These are phyloP conservation scores for Microcebus griseorufus DNA, from an alignment of 2,113 vertebrate species.

Conservation along the genomic window DNA sequence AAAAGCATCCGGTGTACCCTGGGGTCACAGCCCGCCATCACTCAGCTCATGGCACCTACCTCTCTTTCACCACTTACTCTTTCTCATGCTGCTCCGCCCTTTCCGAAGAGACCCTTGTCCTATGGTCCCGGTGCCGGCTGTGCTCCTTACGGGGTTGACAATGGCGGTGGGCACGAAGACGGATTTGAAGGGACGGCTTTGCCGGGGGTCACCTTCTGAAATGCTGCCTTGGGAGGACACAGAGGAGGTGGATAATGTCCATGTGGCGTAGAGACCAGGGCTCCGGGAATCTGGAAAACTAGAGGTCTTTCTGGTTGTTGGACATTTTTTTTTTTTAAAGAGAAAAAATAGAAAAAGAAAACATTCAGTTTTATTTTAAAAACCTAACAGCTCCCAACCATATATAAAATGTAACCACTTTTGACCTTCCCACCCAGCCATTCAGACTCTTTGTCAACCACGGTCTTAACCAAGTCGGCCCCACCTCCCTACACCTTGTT, in stretches of 20 bases:
- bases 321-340: neutral
- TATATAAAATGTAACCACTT: neutral
- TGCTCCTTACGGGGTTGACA: conserved; percentile 51
- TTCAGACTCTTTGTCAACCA: fast-evolving
- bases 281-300: conserved; percentile 78
- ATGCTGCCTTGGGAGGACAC: conserved; percentile 86
- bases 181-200: conserved; percentile 75
- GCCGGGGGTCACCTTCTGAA: conserved; percentile 76
- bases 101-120: conserved; percentile 78
- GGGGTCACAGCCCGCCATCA: fast-evolving
- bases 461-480: neutral
- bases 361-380: neutral
- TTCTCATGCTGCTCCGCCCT: conserved; percentile 82
- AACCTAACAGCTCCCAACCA: neutral
- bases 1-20: neutral
- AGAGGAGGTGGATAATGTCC: conserved; percentile 85
- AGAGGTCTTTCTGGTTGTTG: conserved; percentile 80
- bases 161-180: conserved; percentile 82
- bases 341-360: conserved; percentile 45
- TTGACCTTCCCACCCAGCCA: neutral
- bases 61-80: conserved; percentile 81
- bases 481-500: neutral
- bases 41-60: neutral
- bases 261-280: conserved; percentile 81
- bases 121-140: fast-evolving